Base-by-base conservation (phyloP, 2,888 invertebrate genomes). In the Incurvaria masculella region DNA sequence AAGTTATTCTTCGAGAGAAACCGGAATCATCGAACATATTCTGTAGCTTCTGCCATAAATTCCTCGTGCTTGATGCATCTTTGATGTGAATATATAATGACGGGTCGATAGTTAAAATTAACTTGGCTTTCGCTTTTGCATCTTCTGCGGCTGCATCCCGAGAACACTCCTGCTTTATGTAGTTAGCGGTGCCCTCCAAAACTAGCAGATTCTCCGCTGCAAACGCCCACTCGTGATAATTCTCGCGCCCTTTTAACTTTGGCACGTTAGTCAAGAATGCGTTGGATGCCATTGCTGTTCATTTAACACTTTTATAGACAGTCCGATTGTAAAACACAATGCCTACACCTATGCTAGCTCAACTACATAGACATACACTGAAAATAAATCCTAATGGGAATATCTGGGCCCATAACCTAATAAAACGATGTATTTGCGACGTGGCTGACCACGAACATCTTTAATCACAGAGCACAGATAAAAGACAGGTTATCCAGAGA, bases 21-120 rank as follows among this genome's bases (percentile, higher is more conserved):
- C 61, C 61, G 19, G 41, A 51, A 49, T 62, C 59, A 46, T 56
- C 59, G 49, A 52, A 62, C 40, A 62, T 33, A 1, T 27, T 46
- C 19, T 19, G 16, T 5, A 19, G 42, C 16, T 42, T 50, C 6
- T 49, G 42, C 60, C 59, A 60, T 21, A 57, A 20, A 33, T 58
- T 53, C 44, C 52, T 48, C 4, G 59, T 47, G 14, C 52, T 51
- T 47, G 42, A 52, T 14, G 53, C 52, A 21, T 53, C 52, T 47
- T 55, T 54, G 17, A 60, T 51, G 49, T 59, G 57, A 11, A 58
- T 51, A 50, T 52, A 44, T 6, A 44, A 23, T 23, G 44, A 42
- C 17, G 46, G 26, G 44, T 59, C 57, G 23, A 60, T 55, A 2
- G 57, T 55, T 27, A 59, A 49, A 18, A 58, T 51, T 5, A 59